Evolutionary conservation across 1,140 invertebrate genomes (phyloP).

Genomic region (Trichonephila clavipes): DNA sequence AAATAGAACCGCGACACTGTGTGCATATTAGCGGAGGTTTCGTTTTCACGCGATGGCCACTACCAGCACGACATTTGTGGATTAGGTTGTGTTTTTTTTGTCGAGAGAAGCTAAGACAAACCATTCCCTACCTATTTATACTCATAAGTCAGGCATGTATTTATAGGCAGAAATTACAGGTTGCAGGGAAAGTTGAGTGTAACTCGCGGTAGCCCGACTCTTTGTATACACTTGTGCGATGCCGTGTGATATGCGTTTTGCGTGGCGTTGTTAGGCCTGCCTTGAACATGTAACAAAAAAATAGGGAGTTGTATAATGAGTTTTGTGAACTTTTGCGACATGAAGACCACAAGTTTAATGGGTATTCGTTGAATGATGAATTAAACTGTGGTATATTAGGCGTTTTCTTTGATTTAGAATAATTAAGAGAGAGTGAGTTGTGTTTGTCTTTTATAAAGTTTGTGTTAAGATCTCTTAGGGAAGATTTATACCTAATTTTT

Average conservation of each 20-base stretch:
- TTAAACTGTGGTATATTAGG: background rate
- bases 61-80: slow-evolving; percentile 29
- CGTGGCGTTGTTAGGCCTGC: slow-evolving; percentile 8
- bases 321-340: slow-evolving; percentile 10
- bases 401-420: background rate
- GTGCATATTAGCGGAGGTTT: slow-evolving; percentile 40
- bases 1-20: slow-evolving; percentile 61
- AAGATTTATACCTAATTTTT: background rate
- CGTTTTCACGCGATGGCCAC: slow-evolving; percentile 28
- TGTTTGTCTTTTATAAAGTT: too few relatives aligned
- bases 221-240: background rate
- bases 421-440: background rate
- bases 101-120: background rate
- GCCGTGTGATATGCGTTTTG: slow-evolving; percentile 39
- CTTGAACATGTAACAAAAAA: background rate
- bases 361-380: background rate
- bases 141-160: slow-evolving; percentile 32
- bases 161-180: slow-evolving; percentile 61
- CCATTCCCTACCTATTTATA: slow-evolving; percentile 40
- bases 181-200: slow-evolving; percentile 19
- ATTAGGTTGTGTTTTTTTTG: slow-evolving; percentile 33
- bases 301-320: background rate
- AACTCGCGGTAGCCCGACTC: slow-evolving; percentile 37
- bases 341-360: background rate
- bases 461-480: background rate